Evolutionary conservation across 2,113 vertebrate genomes (phyloP), one percentile per base, ranked within the genome.

Genomic region (Cynopterus brachyotis): DNA sequence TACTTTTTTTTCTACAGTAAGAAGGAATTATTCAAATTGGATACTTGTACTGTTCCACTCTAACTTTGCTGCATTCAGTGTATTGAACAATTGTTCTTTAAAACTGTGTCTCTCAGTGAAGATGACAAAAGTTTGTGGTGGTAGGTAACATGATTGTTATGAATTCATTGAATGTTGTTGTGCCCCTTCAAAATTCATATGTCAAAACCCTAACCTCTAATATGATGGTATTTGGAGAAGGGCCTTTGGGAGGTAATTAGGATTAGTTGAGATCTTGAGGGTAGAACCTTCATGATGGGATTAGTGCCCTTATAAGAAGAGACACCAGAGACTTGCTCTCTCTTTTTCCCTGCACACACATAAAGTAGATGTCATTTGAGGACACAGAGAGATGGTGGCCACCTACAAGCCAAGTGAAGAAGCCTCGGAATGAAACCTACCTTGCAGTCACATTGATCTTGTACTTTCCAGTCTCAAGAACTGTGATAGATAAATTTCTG

Each of bases 101-200:
- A 90, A 73, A 89, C 11, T 84, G 15, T 72, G n/a, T 85, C 30
- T 70, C 60, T 96, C 62, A 87, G 60, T 12, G 90, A 86, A 64
- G 26, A 89, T 94, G 66, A 69, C 50, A 85, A 53, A 89, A 37
- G 10, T 59, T 72, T 86, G 16, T 90, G 1, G 10, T 67, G 42
- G 22, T 32, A 81, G 72, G 47, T 26, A 92, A 64, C 28, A 42
- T 30, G 19, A 94, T 73, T 83, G 2, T 57, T 80, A 47, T 4
- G 10, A 26, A 91, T 15, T 84, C 8, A 79, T 15, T 84, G 10
- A 79, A 80, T 64, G 40, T 40, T 60, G n/a, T 47, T 50, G 16
- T 62, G 4, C 57, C 2, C 24, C 28, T 10, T 1, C 7, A 0
- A 55, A 28, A 81, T 50, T 42, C 30, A 15, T 70, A 40, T 28